Percentiles rank a stretch among this genome's conserved stretches.
These are phyloP conservation scores for Plusia festucae DNA, from an alignment of 2,888 invertebrate genomes.

Conservation along the genomic window DNA sequence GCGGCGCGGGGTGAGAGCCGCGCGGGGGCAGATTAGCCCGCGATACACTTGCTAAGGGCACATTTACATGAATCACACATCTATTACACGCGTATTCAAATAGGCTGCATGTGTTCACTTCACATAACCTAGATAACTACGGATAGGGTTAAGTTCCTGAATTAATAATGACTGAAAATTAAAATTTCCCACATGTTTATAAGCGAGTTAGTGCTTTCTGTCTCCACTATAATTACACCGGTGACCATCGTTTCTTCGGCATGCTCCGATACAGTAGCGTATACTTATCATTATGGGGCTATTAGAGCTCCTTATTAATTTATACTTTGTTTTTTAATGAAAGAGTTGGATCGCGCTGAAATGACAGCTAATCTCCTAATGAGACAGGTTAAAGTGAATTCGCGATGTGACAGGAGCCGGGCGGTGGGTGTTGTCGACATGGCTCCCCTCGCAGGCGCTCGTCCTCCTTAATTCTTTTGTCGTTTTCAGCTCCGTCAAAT, in stretches of 20 bases:
- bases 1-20: conserved; percentile 57
- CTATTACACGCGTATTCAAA: conserved; percentile 82
- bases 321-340: conserved; percentile 64
- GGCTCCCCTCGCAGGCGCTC: conserved; percentile 50
- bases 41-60: conserved; percentile 86
- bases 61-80: conserved; percentile 88
- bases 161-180: conserved; percentile 68
- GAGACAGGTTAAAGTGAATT: conserved; percentile 83
- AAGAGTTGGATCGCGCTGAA: conserved; percentile 68
- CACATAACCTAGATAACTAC: conserved; percentile 80
- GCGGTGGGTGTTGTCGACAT: conserved; percentile 65
- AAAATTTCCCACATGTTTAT: conserved; percentile 48
- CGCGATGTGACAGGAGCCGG: conserved; percentile 66
- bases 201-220: conserved; percentile 33
- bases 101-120: conserved; percentile 83
- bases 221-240: conserved; percentile 51
- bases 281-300: conserved; percentile 24
- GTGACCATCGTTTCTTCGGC: conserved; percentile 27
- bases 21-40: conserved; percentile 78
- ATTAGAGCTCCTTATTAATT: conserved; percentile 42
- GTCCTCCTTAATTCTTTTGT: conserved; percentile 85
- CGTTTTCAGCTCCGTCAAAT: conserved; percentile 88
- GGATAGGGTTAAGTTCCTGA: conserved; percentile 77
- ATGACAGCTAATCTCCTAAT: conserved; percentile 80
- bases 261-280: conserved; percentile 30